These are phyloP conservation scores for Phalangium opilio DNA, from an alignment of 2,888 invertebrate genomes.

Conservation along the genomic window DNA sequence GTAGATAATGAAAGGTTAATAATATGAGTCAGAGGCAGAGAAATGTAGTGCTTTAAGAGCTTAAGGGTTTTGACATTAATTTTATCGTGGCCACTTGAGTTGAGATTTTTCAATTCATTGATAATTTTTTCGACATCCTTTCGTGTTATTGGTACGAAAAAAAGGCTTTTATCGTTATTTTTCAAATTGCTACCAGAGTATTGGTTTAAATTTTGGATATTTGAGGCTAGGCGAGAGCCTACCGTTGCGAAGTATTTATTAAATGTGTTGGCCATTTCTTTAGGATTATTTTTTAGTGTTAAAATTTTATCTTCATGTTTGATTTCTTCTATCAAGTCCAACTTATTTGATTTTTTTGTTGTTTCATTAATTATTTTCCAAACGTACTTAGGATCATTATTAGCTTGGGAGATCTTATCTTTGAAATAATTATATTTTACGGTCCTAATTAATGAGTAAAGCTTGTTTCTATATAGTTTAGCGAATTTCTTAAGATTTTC, in stretches of 20 bases:
- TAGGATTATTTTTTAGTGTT: no score
- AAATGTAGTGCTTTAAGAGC: background rate
- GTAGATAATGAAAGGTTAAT: background rate
- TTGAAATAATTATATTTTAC: background rate
- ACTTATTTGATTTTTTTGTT: background rate
- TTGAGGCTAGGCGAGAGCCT: background rate
- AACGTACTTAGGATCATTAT: background rate
- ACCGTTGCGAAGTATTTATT: background rate
- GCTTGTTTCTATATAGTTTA: background rate
- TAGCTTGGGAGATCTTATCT: background rate
- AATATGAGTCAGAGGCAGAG: background rate
- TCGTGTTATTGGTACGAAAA: no score
- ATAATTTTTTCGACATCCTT: no score
- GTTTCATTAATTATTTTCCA: background rate
- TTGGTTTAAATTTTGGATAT: background rate
- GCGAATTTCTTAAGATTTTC: background rate
- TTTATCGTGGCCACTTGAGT: background rate
- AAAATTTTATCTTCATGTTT: no score
- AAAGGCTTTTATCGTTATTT: no score
- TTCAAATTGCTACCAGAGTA: no score
- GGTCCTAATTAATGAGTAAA: background rate
- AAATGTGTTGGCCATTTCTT: background rate
- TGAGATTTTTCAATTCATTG: no score
- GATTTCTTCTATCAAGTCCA: background rate
- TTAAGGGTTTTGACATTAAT: background rate